Conservation (phyloP, 2,113 vertebrate species). For the Lasiurus borealis region DNA sequence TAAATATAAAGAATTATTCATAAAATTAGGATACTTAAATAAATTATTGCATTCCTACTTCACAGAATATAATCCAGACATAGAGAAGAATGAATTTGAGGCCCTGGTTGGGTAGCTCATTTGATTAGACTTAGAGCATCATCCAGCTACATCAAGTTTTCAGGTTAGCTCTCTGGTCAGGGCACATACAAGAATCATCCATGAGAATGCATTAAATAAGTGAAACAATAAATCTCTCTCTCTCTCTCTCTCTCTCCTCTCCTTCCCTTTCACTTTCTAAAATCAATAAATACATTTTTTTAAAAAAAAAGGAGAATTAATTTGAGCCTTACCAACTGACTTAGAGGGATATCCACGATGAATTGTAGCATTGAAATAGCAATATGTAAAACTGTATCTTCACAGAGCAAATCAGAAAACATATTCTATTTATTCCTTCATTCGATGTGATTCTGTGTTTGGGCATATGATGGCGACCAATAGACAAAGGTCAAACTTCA, state of each 20-base stretch:
- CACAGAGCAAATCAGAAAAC: not conserved
- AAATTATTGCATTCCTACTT: not conserved
- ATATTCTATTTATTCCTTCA: not conserved
- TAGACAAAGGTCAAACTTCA: not conserved
- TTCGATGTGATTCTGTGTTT: not conserved
- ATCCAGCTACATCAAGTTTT: not conserved
- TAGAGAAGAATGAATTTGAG: not conserved
- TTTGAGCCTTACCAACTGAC: no score
- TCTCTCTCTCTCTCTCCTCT: no score
- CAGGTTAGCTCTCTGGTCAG: not conserved
- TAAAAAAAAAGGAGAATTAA: slow-evolving; percentile 12
- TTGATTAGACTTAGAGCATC: not conserved
- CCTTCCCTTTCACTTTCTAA: not conserved
- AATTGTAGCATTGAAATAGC: not conserved
- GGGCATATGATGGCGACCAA: not conserved
- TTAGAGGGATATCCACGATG: not conserved
- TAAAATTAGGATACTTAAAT: not conserved
- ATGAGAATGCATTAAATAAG: not conserved
- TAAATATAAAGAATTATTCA: not conserved
- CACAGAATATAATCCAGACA: not conserved
- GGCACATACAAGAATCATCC: not conserved
- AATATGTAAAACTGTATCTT: not conserved
- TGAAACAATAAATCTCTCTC: not conserved
- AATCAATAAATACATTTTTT: not conserved
- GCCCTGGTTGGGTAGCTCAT: not conserved